Evolutionary conservation across 1,140 invertebrate genomes (phyloP), one percentile per base, ranked within the genome.

Genomic region (Dinothrombium tinctorium): DNA sequence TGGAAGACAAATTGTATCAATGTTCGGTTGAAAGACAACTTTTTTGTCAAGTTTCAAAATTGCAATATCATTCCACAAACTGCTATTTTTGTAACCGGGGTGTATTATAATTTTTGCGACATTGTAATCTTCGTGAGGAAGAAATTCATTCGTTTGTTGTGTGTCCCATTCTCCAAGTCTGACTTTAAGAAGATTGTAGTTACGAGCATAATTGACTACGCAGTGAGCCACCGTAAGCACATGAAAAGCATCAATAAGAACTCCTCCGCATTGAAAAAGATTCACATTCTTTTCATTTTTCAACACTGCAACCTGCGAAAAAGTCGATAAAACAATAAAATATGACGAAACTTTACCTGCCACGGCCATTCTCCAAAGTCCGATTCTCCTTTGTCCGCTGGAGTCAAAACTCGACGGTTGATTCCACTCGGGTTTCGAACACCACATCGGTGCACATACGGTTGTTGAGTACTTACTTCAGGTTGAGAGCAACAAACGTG

Each of bases 151-250:
- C 40, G 66, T 71, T 0, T 69, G 73, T 53, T 80, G 73, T 0
- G 76, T 80, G 52, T 82, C 73, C 73, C 73, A 77, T 54, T 76
- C 74, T 0, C 73, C 76, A 4, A 72, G 68, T 17, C 46, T 42
- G n/a, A 47, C 44, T n/a, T 37, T 48, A 11, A 48, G 37, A 15
- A n/a, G 11, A 33, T 42, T 23, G 4, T 33, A 24, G 37, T 37
- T 41, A 20, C 28, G 11, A 35, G 43, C 44, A 33, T 38, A 45
- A 21, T 41, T 42, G 24, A 39, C 33, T 2, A 53, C 51, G 33
- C 51, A 52, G 29, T 54, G 52, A 3, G 43, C 51, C 4, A 50
- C 51, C 14, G 51, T 54, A 4, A 53, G 17, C 1, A 54, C 44
- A 23, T 50, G 48, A 4, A 40, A 38, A 21, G 42, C 32, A 20